Evolutionary conservation across 2,888 invertebrate genomes (phyloP), one percentile per base, ranked within the genome.

Genomic region (Euzetes globulus): DNA sequence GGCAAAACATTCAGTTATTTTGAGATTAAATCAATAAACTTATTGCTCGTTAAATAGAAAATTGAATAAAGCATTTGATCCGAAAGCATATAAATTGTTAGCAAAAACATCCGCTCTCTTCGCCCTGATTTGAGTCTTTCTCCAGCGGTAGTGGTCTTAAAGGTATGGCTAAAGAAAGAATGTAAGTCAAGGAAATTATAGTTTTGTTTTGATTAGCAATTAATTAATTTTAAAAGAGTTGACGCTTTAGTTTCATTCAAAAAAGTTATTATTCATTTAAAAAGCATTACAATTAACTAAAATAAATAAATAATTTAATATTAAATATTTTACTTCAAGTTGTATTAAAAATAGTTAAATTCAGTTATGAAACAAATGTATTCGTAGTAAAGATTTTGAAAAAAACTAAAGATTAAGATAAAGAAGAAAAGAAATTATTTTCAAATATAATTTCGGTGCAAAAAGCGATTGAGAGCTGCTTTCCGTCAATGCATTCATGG

Each of bases 61-160:
- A 55, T 55, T 7, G 11, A 58, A 22, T 25, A 25, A 27, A 58
- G 58, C 58, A 29, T 45, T 70, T 25, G 17, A 47, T 41, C 22
- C 25, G 70, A 70, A 70, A 45, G 47, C 19, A 11, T 47, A 70
- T 41, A 19, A 65, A 65, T 1, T 63, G 50, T 77, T 77, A 78
- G 74, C 78, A 78, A 65, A 78, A 77, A 68, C 78, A 78, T 9
- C 78, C 77, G 41, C 76, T 76, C 63, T 78, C 78, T 50, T 78
- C 78, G 47, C 76, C 41, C 77, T 77, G 19, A 73, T 63, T 65
- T 76, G 75, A 65, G 71, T 77, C n/a, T 72, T 76, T 19, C 71
- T 78, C 78, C 74, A 78, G 75, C 15, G 78, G 78, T 75, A 78
- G 76, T 11, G 78, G 78, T 75, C 77, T 77, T 55, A 78, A 70